Base-by-base conservation (phyloP, 2,113 vertebrate genomes). In the Tachysurus fulvidraco region DNA sequence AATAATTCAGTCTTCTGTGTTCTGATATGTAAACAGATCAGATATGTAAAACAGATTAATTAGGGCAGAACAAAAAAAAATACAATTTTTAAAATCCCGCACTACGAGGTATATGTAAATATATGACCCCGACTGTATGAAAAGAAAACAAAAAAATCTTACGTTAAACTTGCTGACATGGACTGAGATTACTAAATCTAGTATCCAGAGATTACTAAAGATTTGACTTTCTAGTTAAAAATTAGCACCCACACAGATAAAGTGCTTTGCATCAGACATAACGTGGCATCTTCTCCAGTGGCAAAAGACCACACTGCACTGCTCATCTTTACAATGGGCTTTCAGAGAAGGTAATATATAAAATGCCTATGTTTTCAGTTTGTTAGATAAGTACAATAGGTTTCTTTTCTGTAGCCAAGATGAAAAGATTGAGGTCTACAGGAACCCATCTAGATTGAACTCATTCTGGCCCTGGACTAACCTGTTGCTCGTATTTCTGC, bases 401-500 rank as follows among this genome's bases (percentile, higher is more conserved):
- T 52, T 14, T 28, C 50, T 55, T 78, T 78, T 59, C 52, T 80
- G 17, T 57, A 36, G 3, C 1, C 3, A 12, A 36, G 17, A 4
- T 59, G 1, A 1, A 21, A 80, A 41, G 9, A 46, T 4, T 4
- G 44, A 73, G 11, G 67, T 0, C 5, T 25, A 76, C 21, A 76
- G 46, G 25, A 28, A 50, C 5, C 25, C 23, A n/a, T 50, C 11
- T 14, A 52, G 1, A 1, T 65, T 46, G 0, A 14, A 84, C 17
- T 1, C 3, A 0, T 23, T 44, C 69, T 36, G 6, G 28, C 28
- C 19, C 67, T 36, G 5, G 67, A 92, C 93, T 86, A 81, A 99
- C 98, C 97, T 99, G 96, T 85, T 98, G 95, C 88, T 99, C 96
- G 0, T 95, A 95, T 93, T 90, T 95, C 81, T 96, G 94, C 89